Evolutionary conservation across 2,797 vertebrate species (phyloP), one percentile per base, ranked within the genome.

Genomic region (Microchirus variegatus): DNA sequence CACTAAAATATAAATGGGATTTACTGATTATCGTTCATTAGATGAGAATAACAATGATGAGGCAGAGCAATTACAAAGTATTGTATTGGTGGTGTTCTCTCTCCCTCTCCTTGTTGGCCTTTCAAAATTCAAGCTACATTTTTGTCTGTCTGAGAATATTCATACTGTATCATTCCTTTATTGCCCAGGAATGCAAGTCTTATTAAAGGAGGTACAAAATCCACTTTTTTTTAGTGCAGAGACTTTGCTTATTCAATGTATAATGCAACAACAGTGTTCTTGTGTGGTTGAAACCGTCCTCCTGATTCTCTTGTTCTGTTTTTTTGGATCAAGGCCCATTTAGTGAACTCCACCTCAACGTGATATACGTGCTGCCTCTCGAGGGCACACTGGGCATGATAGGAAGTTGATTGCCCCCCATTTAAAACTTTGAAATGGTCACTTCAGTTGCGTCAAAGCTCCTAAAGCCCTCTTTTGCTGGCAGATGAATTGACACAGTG

Each of bases 401-500:
- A 42, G 50, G 50, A 75, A 74, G 68, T 58, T 66, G 54, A 80
- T 36, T 10, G 48, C 35, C 70, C 36, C 36, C 61, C 48, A 18
- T 65, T 45, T 50, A 44, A 79, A 72, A 70, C 50, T 61, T 69
- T 78, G 45, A 70, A 69, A 76, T 40, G 38, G 69, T 72, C 52
- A 50, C 57, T 62, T 67, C 46, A 42, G 42, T 73, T 83, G 63
- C 69, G 71, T 88, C 83, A 83, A 77, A 77, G 67, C n/a, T 40
- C 41, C 43, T 44, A 16, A 52, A 51, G 46, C 41, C 49, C 37
- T 67, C 49, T 68, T 46, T 65, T 60, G 41, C 53, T 19, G 9
- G 26, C 59, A 14, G 19, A 84, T 89, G 81, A 87, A 89, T 84
- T 67, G 73, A 78, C 1, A 37, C 51, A 76, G 70, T 87, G 85